These are phyloP conservation scores for Toxotes lorentzi DNA, from an alignment of 2,797 vertebrate genomes.

Conservation along the genomic window DNA sequence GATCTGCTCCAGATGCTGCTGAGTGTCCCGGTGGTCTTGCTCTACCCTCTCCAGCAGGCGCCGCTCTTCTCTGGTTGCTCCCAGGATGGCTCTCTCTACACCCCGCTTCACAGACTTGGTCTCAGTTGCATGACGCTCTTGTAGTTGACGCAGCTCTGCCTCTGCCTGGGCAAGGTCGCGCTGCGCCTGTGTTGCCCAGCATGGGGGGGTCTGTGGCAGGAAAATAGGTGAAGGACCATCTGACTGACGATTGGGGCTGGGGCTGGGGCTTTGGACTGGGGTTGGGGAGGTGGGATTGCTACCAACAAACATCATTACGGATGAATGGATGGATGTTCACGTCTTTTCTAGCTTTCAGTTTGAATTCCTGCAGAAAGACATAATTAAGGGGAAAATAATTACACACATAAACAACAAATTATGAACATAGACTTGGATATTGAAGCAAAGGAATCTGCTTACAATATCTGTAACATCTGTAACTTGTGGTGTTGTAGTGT, in stretches of 20 bases:
- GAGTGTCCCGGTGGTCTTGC: constrained; percentile 83
- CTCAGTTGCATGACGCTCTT: constrained; percentile 71
- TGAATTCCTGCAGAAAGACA: constrained; percentile 55
- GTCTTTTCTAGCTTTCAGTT: constrained; percentile 11
- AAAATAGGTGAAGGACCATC: constrained; percentile 32
- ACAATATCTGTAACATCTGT: too few relatives aligned
- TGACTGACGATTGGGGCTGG: constrained; percentile 49
- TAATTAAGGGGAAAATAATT: background rate
- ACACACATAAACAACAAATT: background rate
- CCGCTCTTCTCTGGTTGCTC: constrained; percentile 80
- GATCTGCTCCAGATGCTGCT: constrained; percentile 80
- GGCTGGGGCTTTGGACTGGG: constrained; percentile 47
- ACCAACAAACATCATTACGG: constrained; percentile 66
- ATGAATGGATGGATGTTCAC: constrained; percentile 19
- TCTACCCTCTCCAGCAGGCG: constrained; percentile 84
- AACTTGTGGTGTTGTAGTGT: background rate
- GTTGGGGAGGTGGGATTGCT: constrained; percentile 63
- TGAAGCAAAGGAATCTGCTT: background rate
- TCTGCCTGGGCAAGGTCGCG: constrained; percentile 77
- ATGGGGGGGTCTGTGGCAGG: constrained; percentile 57
- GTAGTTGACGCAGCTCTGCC: constrained; percentile 73
- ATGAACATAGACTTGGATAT: background rate
- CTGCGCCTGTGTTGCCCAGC: constrained; percentile 78
- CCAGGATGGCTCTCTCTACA: constrained; percentile 80
- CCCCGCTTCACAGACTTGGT: constrained; percentile 69